Evolutionary conservation across 2,888 invertebrate species (phyloP).

Genomic region (Herminia tarsipennalis): DNA sequence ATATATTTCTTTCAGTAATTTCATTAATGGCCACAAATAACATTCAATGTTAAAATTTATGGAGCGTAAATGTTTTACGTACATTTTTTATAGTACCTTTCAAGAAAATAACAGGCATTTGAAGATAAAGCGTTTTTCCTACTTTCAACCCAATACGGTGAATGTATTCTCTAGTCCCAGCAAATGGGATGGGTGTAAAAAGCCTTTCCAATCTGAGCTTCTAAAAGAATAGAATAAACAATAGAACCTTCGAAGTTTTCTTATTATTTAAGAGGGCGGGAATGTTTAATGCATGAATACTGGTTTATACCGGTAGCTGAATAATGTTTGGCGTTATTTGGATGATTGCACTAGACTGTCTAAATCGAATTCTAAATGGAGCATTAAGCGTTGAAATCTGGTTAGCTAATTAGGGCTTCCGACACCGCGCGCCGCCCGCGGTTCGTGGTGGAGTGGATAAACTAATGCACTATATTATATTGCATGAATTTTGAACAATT

Average conservation of each 20-base stretch:
- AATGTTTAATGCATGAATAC: slow-evolving; percentile 80
- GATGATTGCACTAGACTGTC: slow-evolving; percentile 60
- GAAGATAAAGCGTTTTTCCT: slow-evolving; percentile 71
- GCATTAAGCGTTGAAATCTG: slow-evolving; percentile 19
- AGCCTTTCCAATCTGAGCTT: slow-evolving; percentile 81
- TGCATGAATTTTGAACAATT: too few relatives aligned
- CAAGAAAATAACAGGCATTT: slow-evolving; percentile 76
- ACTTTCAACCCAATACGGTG: slow-evolving; percentile 61
- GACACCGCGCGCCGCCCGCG: neutral
- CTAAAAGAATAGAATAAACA: slow-evolving; percentile 79
- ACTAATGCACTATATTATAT: neutral
- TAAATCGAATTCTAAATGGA: slow-evolving; percentile 41
- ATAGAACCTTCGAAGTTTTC: slow-evolving; percentile 73
- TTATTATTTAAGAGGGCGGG: slow-evolving; percentile 79
- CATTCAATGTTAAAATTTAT: slow-evolving; percentile 74
- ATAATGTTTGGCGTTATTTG: slow-evolving; percentile 67
- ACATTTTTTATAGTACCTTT: slow-evolving; percentile 77
- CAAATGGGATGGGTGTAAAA: slow-evolving; percentile 75
- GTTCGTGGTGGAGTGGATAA: neutral
- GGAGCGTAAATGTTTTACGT: slow-evolving; percentile 74
- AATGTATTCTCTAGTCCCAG: slow-evolving; percentile 70
- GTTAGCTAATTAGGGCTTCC: slow-evolving; percentile 2
- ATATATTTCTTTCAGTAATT: slow-evolving; percentile 60
- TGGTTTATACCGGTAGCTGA: slow-evolving; percentile 71
- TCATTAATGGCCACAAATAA: slow-evolving; percentile 71